Evolutionary conservation across 2,888 invertebrate species (phyloP), one percentile per base, ranked within the genome.

Genomic region (Vandiemenella viatica): DNA sequence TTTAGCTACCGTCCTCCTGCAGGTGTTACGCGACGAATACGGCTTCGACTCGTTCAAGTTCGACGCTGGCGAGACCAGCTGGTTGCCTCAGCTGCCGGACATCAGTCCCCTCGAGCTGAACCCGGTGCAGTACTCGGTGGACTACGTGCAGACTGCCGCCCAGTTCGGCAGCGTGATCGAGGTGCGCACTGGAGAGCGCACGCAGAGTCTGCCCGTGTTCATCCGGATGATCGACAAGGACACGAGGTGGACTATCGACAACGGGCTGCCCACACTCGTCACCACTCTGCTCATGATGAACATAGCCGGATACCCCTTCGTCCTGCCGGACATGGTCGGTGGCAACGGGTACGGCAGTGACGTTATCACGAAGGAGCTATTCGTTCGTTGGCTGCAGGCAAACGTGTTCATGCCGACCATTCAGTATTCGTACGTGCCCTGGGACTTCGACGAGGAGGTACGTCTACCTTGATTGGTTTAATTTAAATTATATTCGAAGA

Each of bases 251-350:
- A 63, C 60, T 8, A 58, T 60, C 45, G 54, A 61, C 21, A 67
- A 66, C 53, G 87, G 88, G 0, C 67, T 88, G 0, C 66, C 76
- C 2, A 79, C 83, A 1, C 62, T 88, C 26, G 74, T 89, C 42
- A 83, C 87, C 0, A 79, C 83, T 0, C 71, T 83, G 1, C 62
- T 85, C 13, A 77, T 79, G 45, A 51, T 75, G 70, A 75, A 69
- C 58, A 65, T 79, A 41, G 69, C 75, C 49, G 83, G 83, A 1
- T 83, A 82, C 64, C 76, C 81, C 0, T 73, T 77, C 58, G 80
- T 87, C 4, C 65, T 89, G n/a, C 85, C 88, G 0, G 87, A 88
- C 61, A 85, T 87, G 80, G 78, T 82, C 41, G 81, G 80, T 0
- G 81, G 81, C 0, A 81, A 79, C 55, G 77, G 75, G 0, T 77